Evolutionary conservation across 1,140 invertebrate genomes (phyloP), one percentile per base, ranked within the genome.

Genomic region (Achroia grisella): DNA sequence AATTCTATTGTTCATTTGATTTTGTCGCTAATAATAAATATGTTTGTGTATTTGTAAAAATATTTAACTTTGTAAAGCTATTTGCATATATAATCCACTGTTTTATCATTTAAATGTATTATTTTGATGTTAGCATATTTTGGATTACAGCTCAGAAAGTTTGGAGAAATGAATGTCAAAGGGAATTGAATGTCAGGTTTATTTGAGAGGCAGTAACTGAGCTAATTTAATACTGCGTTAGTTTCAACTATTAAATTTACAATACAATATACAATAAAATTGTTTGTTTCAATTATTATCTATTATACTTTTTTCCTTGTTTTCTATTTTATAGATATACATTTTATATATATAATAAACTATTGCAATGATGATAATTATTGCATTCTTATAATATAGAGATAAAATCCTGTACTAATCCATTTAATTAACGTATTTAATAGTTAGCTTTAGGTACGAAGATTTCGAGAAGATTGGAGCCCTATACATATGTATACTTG

Each of bases 161-260:
- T 39, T 48, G 57, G 52, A 40, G 61, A 52, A 47, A 28, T 32
- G 72, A 43, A 56, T 73, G 74, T 30, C 39, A 62, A 48, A 52
- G 62, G 51, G 35, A 37, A 10, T 48, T 52, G 63, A 52, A 46
- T 68, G 70, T 39, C 17, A 63, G 66, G 53, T 36, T 52, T 48
- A 56, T 70, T 56, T 75, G 72, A 44, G 44, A 59, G 70, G 60
- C 17, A 23, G 17, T 44, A 48, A 32, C 36, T 70, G 79, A 61
- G 74, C 58, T 35, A 58, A 66, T 74, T 78, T 80, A 74, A 69
- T 66, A 61, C 68, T 81, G 70, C 57, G 53, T 71, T 79, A 78
- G 64, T 71, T 66, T 61, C 52, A 66, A 68, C 52, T 71, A 74
- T 71, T 72, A 72, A 67, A 51, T 72, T 71, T 80, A 80, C 67